Evolutionary conservation across 2,888 invertebrate species (phyloP).

Genomic region (Caenorhabditis sp.): DNA sequence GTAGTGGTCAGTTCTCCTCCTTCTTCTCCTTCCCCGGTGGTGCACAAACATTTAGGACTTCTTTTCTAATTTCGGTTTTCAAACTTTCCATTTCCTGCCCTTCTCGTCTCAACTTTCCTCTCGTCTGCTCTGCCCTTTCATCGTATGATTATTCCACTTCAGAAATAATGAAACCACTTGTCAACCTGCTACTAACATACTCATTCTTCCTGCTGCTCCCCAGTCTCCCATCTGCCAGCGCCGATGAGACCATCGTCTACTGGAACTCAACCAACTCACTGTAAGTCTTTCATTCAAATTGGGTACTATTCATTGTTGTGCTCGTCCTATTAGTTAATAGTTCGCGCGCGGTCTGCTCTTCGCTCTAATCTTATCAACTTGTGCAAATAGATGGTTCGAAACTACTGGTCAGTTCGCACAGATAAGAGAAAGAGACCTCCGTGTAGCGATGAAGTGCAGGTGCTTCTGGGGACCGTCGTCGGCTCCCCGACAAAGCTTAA

Average conservation of each 20-base stretch:
- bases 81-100: constrained; percentile 15
- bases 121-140: not conserved
- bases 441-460: constrained; percentile 23
- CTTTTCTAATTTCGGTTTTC: constrained; percentile 43
- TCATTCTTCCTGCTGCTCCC: constrained; percentile 20
- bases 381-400: constrained; percentile 49
- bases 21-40: constrained; percentile 24
- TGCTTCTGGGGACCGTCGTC: constrained; percentile 33
- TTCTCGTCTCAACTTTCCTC: not conserved
- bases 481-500: not conserved
- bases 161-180: constrained; percentile 44
- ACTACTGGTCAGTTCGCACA: constrained; percentile 36
- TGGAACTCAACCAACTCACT: constrained; percentile 40
- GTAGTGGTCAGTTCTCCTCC: constrained; percentile 59
- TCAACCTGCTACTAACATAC: constrained; percentile 7
- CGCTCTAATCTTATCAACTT: constrained; percentile 55
- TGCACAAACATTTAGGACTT: constrained; percentile 59
- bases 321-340: not conserved
- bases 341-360: constrained; percentile 19
- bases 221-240: constrained; percentile 5
- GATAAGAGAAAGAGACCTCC: constrained; percentile 37
- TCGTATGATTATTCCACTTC: not conserved
- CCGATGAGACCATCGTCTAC: constrained; percentile 39
- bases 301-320: not conserved
- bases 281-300: constrained; percentile 24